These are phyloP conservation scores for Sciurus niger DNA, from an alignment of 2,113 vertebrate species.

Conservation along the genomic window DNA sequence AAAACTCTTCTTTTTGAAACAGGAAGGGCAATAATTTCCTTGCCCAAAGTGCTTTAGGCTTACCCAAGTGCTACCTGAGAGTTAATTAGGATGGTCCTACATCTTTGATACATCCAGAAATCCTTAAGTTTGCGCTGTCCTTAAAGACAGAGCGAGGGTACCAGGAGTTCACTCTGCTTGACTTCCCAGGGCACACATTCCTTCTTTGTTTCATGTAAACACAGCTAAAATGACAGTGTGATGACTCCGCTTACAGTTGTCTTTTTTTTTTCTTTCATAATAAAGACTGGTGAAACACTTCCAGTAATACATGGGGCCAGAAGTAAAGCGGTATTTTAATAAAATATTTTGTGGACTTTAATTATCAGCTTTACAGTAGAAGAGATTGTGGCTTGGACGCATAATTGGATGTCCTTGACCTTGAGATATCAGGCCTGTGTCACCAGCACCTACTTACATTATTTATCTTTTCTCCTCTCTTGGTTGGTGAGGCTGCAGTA, in stretches of 20 bases:
- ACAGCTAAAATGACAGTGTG: conserved; percentile 54
- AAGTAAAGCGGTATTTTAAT: conserved; percentile 8
- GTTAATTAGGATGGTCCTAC: not conserved
- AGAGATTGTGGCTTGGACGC: not conserved
- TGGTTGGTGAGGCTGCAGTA: not conserved
- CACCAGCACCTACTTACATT: not conserved
- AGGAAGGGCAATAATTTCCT: not conserved
- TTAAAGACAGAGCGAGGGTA: not conserved
- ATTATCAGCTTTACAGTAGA: conserved; percentile 12
- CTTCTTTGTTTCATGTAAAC: conserved; percentile 41
- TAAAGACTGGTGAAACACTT: conserved; percentile 43
- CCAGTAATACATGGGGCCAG: not conserved
- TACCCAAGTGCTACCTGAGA: not conserved
- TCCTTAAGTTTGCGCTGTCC: not conserved
- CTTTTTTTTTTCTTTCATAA: conserved; percentile 25
- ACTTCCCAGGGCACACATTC: not conserved
- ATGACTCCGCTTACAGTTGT: not conserved
- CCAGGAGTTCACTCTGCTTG: not conserved
- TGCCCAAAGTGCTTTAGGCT: not conserved
- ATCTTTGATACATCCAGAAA: not conserved
- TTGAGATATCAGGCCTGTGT: not conserved
- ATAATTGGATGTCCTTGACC: not conserved
- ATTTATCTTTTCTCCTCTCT: not conserved
- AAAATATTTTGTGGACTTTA: conserved; percentile 25
- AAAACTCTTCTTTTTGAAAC: not conserved